Conservation (phyloP, 1,140 invertebrate species). For the Leguminivora glycinivorella region DNA sequence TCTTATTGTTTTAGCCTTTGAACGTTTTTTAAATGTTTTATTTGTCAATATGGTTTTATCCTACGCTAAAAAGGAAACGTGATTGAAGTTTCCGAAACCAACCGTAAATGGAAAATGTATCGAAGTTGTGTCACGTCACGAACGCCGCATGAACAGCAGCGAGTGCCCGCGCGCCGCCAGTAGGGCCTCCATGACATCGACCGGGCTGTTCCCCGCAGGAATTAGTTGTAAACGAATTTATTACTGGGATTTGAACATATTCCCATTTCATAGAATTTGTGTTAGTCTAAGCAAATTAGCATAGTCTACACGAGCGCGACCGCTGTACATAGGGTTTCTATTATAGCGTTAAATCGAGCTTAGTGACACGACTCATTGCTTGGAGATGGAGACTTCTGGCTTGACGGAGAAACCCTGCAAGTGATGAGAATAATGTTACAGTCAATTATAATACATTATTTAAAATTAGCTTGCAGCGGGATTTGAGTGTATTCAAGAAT, state of each 20-base stretch:
- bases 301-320: neutral
- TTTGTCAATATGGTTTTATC: too few relatives aligned
- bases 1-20: too few relatives aligned
- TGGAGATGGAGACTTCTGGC: neutral
- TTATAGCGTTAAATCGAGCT: conserved; percentile 17
- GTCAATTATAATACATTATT: conserved; percentile 8
- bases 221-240: conserved; percentile 22
- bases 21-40: too few relatives aligned
- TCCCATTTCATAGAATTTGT: neutral
- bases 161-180: neutral
- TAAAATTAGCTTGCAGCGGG: neutral
- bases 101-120: too few relatives aligned
- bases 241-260: neutral
- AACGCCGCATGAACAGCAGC: too few relatives aligned
- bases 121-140: too few relatives aligned
- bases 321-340: neutral
- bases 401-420: neutral
- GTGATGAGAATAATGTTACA: neutral
- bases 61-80: too few relatives aligned
- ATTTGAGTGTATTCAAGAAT: neutral
- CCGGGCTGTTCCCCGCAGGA: neutral
- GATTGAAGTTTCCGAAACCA: too few relatives aligned
- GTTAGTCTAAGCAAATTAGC: neutral
- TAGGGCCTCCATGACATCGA: neutral
- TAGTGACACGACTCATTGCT: conserved; percentile 5